phyloP scores from a whole-genome alignment of 1,140 invertebrate species.

The Helicoverpa zea region DNA sequence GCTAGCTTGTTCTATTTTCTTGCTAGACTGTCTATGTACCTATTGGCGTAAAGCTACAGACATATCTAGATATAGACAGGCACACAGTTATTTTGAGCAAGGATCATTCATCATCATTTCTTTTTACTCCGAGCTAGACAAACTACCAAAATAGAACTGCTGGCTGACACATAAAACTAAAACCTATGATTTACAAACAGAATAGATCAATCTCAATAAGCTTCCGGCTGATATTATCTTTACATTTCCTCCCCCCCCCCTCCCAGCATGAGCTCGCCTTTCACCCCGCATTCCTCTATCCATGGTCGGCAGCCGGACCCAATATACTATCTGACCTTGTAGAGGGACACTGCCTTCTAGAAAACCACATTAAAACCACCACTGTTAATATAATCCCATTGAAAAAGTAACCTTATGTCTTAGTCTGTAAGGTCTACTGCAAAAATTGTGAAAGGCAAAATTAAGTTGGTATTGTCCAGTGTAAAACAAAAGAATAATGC shows the following conservation, averaged over 20 bases:
- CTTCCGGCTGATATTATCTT: not conserved
- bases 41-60: no score
- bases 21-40: no score
- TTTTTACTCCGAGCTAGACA: no score
- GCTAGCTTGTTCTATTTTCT: no score
- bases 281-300: slow-evolving; percentile 71
- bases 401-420: slow-evolving; percentile 1
- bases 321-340: slow-evolving; percentile 70
- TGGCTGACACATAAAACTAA: no score
- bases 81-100: no score
- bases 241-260: slow-evolving; percentile 47
- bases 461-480: not conserved
- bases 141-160: no score
- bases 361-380: slow-evolving; percentile 3
- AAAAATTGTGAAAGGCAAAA: not conserved
- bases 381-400: not conserved
- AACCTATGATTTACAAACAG: no score
- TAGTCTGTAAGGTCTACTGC: not conserved
- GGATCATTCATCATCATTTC: no score
- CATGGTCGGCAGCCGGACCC: slow-evolving; percentile 61
- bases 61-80: no score
- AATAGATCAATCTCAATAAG: not conserved
- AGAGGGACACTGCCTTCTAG: slow-evolving; percentile 51
- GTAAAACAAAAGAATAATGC: not conserved
- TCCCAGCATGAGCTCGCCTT: slow-evolving; percentile 56